Conservation (phyloP, 2,113 vertebrate genomes). For the Corythaixoides concolor region DNA sequence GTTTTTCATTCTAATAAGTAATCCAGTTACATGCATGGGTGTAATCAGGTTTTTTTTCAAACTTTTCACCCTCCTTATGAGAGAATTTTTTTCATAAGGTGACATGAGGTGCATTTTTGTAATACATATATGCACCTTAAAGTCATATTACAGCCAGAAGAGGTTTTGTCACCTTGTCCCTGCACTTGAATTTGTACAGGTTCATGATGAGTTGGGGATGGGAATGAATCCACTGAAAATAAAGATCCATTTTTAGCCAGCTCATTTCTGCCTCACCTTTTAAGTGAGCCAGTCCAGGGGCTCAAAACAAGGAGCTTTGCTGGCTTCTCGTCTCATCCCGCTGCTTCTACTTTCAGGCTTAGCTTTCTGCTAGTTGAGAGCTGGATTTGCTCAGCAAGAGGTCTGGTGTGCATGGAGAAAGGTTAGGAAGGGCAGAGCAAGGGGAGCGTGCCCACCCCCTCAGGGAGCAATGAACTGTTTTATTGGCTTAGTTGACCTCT, state of each 20-base stretch:
- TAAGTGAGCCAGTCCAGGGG: background rate
- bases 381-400: background rate
- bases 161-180: background rate
- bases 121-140: background rate
- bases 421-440: background rate
- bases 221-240: background rate
- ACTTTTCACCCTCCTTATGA: background rate
- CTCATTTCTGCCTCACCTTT: background rate
- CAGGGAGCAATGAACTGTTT: accelerated
- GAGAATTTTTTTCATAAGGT: background rate
- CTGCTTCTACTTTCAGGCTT: background rate
- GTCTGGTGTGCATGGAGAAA: background rate
- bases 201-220: background rate
- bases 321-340: background rate
- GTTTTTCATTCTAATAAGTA: background rate
- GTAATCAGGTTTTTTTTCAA: background rate
- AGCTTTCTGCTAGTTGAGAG: background rate
- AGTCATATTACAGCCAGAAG: background rate
- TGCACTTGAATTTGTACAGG: background rate
- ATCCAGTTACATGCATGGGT: background rate
- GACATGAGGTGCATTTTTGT: background rate
- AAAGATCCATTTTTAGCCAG: background rate
- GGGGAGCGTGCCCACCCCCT: background rate
- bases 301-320: background rate
- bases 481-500: background rate